phyloP scores from a whole-genome alignment of 2,113 vertebrate genomes.

The Corvus moneduloides region DNA sequence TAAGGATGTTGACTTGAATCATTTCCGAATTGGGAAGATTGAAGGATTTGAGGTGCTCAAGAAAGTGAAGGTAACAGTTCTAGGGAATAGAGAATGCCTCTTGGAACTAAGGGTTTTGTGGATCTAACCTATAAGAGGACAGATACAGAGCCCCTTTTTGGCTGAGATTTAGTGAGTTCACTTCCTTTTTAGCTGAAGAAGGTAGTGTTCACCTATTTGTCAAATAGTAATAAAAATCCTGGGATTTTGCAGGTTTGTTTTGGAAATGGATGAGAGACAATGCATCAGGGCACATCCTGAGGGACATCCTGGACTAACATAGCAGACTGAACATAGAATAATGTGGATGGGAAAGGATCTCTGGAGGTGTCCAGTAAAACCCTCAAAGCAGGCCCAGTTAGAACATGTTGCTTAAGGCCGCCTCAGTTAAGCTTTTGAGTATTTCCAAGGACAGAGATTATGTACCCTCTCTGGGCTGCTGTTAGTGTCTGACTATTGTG shows the following conservation, averaged over 20 bases:
- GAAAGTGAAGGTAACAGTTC: constrained; percentile 88
- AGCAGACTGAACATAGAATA: not conserved
- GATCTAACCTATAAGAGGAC: not conserved
- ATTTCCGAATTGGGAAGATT: constrained; percentile 95
- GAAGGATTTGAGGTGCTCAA: constrained; percentile 93
- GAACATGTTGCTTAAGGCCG: not conserved
- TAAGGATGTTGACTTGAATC: constrained; percentile 96
- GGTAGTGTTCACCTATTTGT: not conserved
- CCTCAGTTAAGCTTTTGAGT: not conserved
- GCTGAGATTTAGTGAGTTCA: not conserved
- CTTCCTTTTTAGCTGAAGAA: not conserved
- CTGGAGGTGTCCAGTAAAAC: not conserved
- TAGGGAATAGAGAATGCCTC: not conserved
- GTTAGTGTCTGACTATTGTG: not conserved
- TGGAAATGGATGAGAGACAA: not conserved
- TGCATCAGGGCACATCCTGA: not conserved
- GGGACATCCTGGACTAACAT: not conserved
- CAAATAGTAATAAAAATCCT: not conserved
- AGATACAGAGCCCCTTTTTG: not conserved
- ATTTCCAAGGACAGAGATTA: not conserved
- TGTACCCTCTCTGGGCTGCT: not conserved
- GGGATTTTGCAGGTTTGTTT: not conserved
- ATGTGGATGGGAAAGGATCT: not conserved
- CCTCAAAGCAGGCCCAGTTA: not conserved
- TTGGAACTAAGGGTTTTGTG: not conserved